Base-by-base conservation (phyloP, 2,113 vertebrate species). In the Phyllopteryx taeniolatus region DNA sequence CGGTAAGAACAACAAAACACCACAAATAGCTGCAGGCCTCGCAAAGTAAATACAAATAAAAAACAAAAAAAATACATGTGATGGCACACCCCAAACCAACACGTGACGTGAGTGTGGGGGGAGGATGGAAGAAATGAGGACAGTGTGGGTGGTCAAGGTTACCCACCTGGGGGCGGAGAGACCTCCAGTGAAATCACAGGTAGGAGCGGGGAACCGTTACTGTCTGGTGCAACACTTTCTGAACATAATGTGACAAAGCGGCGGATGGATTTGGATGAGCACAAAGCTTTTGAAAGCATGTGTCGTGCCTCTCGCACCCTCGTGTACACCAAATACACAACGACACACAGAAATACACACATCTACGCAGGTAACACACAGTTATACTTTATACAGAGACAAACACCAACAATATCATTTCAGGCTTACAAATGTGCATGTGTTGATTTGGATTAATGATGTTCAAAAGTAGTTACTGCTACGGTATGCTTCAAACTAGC, bases 81-180 rank as follows among this genome's bases (percentile, higher is more conserved):
- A 75, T 44, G 73, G 35, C 80, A 88, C 85, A 86, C 83, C 71
- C 75, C 80, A 87, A 86, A 81, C 67, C 27, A 83, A 85, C 88
- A 80, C 76, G 86, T 92, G 91, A 88, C 70, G 83, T 86, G 69
- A 90, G 84, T 72, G 76, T 60, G 76, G 62, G 60, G 46, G 51
- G 61, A 31, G n/a, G 44, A 8, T 22, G 65, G 44, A 13, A 47
- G n/a, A 46, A 22, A 35, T 4, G 31, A 22, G 22, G 44, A 9
- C 10, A 22, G 63, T 46, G 63, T 46, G 57, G 31, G 42, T 20
- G 10, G 2, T 80, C 73, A 81, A 60, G 56, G 73, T 75, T 91
- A 93, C 93, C 88, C 87, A 94, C 92, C 92, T 92, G 88, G 80
- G 68, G 92, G 89, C 35, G 91, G 91, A 76, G 91, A 91, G 74